These are phyloP conservation scores for Odontothrips loti DNA, from an alignment of 2,888 invertebrate species.

Conservation along the genomic window DNA sequence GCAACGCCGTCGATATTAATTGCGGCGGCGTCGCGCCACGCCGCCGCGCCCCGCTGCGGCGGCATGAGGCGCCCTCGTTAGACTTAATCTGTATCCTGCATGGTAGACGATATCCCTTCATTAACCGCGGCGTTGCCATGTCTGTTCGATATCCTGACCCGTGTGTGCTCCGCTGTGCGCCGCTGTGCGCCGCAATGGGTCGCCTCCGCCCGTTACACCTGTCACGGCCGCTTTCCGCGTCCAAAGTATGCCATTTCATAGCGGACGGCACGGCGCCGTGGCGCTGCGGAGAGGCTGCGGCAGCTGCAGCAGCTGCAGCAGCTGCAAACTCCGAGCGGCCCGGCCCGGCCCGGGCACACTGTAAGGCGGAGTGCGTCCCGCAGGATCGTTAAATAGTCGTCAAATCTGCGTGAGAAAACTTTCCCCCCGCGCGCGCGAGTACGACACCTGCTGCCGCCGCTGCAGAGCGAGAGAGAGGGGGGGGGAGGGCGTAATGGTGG, in stretches of 20 bases:
- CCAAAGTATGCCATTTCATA: not conserved
- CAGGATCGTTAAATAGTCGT: too few relatives aligned
- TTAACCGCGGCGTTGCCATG: not conserved
- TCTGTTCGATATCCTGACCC: not conserved
- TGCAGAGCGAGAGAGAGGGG: too few relatives aligned
- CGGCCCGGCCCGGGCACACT: not conserved
- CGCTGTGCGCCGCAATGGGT: not conserved
- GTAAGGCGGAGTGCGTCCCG: not conserved
- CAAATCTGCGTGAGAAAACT: too few relatives aligned
- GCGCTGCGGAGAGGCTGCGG: not conserved
- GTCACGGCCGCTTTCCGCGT: not conserved
- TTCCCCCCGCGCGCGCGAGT: too few relatives aligned
- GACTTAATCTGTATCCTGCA: constrained; percentile 8
- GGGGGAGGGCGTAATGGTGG: too few relatives aligned
- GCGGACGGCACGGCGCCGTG: not conserved
- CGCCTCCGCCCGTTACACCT: constrained; percentile 6
- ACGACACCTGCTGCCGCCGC: too few relatives aligned
- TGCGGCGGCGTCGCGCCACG: not conserved
- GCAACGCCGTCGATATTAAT: constrained; percentile 21
- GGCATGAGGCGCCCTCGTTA: constrained; percentile 13
- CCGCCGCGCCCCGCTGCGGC: not conserved
- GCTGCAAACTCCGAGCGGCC: not conserved
- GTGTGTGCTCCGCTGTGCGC: not conserved
- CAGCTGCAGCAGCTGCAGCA: too few relatives aligned
- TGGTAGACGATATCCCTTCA: constrained; percentile 20